Conservation (phyloP, 2,113 vertebrate genomes). For the Siphamia tubifer region DNA sequence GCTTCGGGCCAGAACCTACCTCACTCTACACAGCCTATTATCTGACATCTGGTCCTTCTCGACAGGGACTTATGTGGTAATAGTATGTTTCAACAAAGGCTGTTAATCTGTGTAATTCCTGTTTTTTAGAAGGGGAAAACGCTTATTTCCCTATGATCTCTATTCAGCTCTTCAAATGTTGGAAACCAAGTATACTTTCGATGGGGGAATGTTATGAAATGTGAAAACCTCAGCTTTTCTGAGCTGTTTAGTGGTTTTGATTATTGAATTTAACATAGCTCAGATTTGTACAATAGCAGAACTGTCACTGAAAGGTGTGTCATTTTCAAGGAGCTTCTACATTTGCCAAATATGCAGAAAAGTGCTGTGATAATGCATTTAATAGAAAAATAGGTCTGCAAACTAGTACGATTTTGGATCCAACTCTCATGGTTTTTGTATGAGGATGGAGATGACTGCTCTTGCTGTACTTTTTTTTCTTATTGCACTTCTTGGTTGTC, state of each 20-base stretch:
- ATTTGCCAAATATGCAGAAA: background rate
- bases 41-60: constrained; percentile 72
- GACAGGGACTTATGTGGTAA: constrained; percentile 65
- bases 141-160: constrained; percentile 58
- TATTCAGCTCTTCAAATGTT: constrained; percentile 4
- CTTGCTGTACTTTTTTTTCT: constrained; percentile 52
- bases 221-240: background rate
- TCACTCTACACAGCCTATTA: constrained; percentile 68
- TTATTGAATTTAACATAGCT: background rate
- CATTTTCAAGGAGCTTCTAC: constrained; percentile 17
- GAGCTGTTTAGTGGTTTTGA: constrained; percentile 10
- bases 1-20: constrained; percentile 67
- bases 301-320: background rate
- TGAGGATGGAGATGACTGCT: constrained; percentile 53
- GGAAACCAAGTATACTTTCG: background rate
- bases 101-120: constrained; percentile 70
- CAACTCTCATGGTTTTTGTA: constrained; percentile 54
- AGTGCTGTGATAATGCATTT: constrained; percentile 37
- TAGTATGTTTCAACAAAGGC: constrained; percentile 70
- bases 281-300: constrained; percentile 26
- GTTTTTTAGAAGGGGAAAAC: constrained; percentile 55
- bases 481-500: constrained; percentile 63
- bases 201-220: background rate
- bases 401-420: constrained; percentile 30
- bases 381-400: constrained; percentile 44